Conservation (phyloP, 2,797 vertebrate genomes). For the Pachyuromys duprasi region DNA sequence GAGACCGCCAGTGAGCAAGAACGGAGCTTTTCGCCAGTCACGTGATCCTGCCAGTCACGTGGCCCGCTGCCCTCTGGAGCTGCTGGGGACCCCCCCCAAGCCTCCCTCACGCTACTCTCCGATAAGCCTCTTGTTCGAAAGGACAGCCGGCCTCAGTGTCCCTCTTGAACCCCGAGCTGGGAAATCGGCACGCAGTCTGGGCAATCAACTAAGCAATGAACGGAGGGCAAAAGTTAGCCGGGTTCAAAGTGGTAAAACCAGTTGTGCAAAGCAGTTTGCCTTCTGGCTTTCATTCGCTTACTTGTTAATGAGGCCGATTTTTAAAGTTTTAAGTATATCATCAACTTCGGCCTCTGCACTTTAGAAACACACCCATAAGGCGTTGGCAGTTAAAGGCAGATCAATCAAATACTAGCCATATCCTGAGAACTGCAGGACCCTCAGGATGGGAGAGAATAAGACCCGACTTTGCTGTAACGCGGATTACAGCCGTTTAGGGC, state of each 20-base stretch:
- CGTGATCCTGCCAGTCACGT: rapidly evolving
- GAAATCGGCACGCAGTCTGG: neutral
- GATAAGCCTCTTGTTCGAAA: neutral
- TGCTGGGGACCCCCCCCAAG: too few relatives aligned
- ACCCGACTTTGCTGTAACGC: neutral
- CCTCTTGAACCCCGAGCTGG: neutral
- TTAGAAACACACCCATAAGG: neutral
- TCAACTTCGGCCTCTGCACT: neutral
- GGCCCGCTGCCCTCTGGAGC: neutral
- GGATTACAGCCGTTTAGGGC: neutral
- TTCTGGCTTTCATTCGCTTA: neutral
- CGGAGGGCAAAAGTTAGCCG: neutral
- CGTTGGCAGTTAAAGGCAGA: neutral
- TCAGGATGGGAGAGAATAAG: neutral
- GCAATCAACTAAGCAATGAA: neutral
- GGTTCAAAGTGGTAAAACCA: neutral
- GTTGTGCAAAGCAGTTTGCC: too few relatives aligned
- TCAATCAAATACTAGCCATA: neutral
- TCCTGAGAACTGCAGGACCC: neutral
- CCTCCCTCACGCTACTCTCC: too few relatives aligned
- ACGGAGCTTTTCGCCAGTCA: neutral
- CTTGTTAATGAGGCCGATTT: neutral
- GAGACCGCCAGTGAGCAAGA: neutral
- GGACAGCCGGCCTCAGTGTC: neutral
- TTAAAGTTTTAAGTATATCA: neutral